These are phyloP conservation scores for Trilocha varians DNA, from an alignment of 2,888 invertebrate species.

Conservation along the genomic window DNA sequence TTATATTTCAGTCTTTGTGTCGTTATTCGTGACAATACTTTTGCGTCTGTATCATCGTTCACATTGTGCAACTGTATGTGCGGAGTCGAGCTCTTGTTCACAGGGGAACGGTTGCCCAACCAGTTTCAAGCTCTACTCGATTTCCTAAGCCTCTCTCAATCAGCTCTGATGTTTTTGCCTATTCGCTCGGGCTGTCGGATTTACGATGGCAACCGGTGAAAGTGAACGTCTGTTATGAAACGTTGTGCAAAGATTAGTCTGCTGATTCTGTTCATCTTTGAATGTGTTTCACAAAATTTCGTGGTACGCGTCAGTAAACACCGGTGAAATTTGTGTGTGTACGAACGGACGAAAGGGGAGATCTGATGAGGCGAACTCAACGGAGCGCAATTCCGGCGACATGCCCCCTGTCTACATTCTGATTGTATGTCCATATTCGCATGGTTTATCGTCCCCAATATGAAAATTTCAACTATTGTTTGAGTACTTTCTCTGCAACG, in stretches of 20 bases:
- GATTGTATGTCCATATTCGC: conserved; percentile 24
- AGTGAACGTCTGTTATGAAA: conserved; percentile 43
- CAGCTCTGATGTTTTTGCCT: conserved; percentile 35
- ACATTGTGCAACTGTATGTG: conserved; percentile 48
- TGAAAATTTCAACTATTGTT: no score
- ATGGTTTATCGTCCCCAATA: neutral
- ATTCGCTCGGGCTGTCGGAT: conserved; percentile 29
- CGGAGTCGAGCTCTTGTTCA: conserved; percentile 39
- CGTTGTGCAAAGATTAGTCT: conserved; percentile 7
- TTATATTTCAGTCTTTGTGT: conserved; percentile 52
- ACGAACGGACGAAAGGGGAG: conserved; percentile 53
- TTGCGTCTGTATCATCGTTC: conserved; percentile 42
- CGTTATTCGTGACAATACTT: conserved; percentile 47
- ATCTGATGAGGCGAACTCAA: conserved; percentile 46
- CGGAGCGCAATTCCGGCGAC: conserved; percentile 62
- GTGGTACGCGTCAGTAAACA: conserved; percentile 50
- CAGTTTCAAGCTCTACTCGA: conserved; percentile 39
- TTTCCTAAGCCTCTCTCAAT: conserved; percentile 42
- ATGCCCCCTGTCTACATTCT: conserved; percentile 23
- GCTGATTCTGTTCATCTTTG: conserved; percentile 14
- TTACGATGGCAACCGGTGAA: conserved; percentile 41
- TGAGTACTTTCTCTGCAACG: neutral
- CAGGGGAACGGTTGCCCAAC: conserved; percentile 46
- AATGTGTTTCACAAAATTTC: conserved; percentile 21
- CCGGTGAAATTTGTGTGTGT: conserved; percentile 51